Evolutionary conservation across 2,888 invertebrate genomes (phyloP).

Genomic region (Halocaridina rubra): DNA sequence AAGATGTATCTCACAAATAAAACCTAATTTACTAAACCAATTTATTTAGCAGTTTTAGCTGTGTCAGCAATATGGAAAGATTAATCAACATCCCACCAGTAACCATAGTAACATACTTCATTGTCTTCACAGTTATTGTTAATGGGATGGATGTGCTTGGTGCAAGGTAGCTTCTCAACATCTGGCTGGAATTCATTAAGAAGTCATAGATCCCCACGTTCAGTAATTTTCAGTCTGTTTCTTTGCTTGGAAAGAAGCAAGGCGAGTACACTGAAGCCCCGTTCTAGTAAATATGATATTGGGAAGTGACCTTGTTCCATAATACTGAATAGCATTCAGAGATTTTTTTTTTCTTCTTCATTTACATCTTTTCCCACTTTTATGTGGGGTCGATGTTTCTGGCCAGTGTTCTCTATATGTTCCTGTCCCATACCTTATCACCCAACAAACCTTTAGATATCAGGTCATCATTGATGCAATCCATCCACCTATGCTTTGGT

Average conservation of each 20-base stretch:
- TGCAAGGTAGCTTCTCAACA: constrained; percentile 19
- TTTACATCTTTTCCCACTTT: too few species aligned
- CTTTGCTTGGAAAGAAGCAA: constrained; percentile 23
- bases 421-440: too few species aligned
- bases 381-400: too few species aligned
- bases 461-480: too few species aligned
- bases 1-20: not conserved
- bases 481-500: too few species aligned
- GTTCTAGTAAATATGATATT: constrained; percentile 50
- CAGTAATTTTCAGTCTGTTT: constrained; percentile 30
- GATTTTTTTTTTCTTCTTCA: too few species aligned
- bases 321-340: too few species aligned
- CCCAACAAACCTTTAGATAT: too few species aligned
- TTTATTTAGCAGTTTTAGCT: not conserved
- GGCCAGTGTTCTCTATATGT: too few species aligned
- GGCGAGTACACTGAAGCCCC: constrained; percentile 29
- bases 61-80: not conserved
- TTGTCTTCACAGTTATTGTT: not conserved
- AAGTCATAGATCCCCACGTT: constrained; percentile 20
- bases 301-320: too few species aligned
- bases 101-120: not conserved
- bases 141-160: constrained; percentile 21
- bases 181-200: constrained; percentile 5
- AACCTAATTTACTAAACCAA: not conserved
- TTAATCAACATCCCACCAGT: not conserved